Evolutionary conservation across 2,113 vertebrate species (phyloP).

Genomic region (Dasyurus viverrinus): DNA sequence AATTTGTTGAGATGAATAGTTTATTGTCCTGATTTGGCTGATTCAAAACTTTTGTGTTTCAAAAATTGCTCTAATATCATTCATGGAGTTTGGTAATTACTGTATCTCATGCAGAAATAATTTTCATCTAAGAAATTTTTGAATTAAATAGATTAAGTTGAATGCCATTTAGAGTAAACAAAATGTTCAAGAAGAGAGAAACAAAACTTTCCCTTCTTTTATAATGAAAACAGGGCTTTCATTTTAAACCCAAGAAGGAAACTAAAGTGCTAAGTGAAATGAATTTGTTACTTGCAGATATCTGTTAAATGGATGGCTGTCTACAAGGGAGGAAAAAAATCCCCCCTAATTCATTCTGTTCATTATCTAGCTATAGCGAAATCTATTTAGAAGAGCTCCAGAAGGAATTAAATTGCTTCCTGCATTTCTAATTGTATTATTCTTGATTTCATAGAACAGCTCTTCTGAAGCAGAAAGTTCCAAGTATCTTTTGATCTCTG

Average conservation of each 20-base stretch:
- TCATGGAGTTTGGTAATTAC: conserved; percentile 49
- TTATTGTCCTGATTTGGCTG: conserved; percentile 53
- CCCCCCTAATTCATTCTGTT: conserved; percentile 43
- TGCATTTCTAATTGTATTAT: conserved; percentile 51
- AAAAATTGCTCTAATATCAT: conserved; percentile 61
- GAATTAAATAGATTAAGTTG: conserved; percentile 77
- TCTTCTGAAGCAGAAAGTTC: conserved; percentile 36
- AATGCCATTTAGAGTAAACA: conserved; percentile 61
- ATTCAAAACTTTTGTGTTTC: conserved; percentile 54
- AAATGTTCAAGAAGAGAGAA: conserved; percentile 56
- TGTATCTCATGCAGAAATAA: conserved; percentile 55
- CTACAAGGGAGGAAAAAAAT: conserved; percentile 56
- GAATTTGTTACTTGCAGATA: conserved; percentile 54
- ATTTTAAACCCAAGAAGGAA: conserved; percentile 56
- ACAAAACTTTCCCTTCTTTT: conserved; percentile 52
- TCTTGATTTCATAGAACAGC: conserved; percentile 56
- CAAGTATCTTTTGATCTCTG: conserved; percentile 45
- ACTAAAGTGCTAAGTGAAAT: conserved; percentile 67
- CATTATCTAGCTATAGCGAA: conserved; percentile 47
- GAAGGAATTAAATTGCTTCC: conserved; percentile 57
- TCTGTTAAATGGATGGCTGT: conserved; percentile 59
- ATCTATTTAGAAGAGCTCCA: conserved; percentile 50
- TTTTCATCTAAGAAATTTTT: conserved; percentile 67
- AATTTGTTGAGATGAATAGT: conserved; percentile 11
- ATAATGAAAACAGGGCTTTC: conserved; percentile 70